phyloP scores from a whole-genome alignment of 2,888 invertebrate genomes.

The Antheraea yamamai region DNA sequence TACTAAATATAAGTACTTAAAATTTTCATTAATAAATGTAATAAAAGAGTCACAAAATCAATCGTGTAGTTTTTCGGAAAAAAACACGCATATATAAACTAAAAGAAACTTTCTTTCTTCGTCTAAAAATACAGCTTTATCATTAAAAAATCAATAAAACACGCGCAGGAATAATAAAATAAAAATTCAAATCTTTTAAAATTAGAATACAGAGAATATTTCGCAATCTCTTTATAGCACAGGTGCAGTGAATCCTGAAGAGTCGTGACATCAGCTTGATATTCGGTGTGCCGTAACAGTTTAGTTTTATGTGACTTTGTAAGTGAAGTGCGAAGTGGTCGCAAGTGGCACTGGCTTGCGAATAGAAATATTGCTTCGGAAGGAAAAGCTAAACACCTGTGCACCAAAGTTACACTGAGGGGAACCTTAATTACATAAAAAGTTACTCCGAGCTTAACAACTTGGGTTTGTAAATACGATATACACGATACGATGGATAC shows the following conservation, averaged over 20 bases:
- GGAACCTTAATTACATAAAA: conserved; percentile 13
- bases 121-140: not conserved
- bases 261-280: conserved; percentile 11
- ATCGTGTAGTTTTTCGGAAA: too few relatives aligned
- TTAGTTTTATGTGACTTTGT: conserved; percentile 11
- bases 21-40: too few relatives aligned
- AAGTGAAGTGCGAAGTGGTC: conserved; percentile 11
- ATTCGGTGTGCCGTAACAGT: conserved; percentile 3
- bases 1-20: too few relatives aligned
- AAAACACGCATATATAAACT: too few relatives aligned
- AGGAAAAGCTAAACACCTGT: conserved; percentile 13
- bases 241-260: not conserved
- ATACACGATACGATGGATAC: not conserved
- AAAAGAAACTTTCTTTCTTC: too few relatives aligned
- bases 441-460: conserved; percentile 13
- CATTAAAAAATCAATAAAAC: not conserved
- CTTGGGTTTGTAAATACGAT: not conserved
- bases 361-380: conserved; percentile 6
- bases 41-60: too few relatives aligned
- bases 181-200: not conserved
- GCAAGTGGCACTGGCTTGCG: conserved; percentile 10
- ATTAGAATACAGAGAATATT: not conserved
- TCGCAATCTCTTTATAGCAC: not conserved
- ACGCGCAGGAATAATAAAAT: not conserved
- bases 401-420: conserved; percentile 11